Conservation (phyloP, 2,888 invertebrate species). For the Archips xylosteana region DNA sequence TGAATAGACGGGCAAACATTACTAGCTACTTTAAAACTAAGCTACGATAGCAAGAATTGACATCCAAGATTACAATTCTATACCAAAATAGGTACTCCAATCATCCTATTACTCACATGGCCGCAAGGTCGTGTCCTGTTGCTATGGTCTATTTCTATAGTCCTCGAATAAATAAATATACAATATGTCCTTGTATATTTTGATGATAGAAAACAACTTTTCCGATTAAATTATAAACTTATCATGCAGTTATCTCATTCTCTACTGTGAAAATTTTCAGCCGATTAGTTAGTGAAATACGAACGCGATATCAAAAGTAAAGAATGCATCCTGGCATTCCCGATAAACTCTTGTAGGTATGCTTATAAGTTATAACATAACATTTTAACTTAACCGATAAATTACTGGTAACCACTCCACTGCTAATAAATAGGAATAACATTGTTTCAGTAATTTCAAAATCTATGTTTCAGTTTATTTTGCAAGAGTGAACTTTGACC, state of each 20-base stretch:
- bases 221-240: neutral
- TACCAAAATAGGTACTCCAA: conserved; percentile 26
- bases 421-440: neutral
- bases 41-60: conserved; percentile 18
- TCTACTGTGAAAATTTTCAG: neutral
- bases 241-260: neutral
- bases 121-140: conserved; percentile 29
- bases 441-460: neutral
- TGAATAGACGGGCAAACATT: neutral
- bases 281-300: neutral
- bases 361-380: no score
- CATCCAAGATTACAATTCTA: conserved; percentile 23
- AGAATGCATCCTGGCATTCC: neutral
- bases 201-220: neutral
- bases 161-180: neutral
- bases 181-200: neutral
- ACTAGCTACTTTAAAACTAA: conserved; percentile 1
- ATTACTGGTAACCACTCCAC: neutral
- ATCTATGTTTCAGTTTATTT: neutral
- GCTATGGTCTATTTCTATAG: conserved; percentile 21
- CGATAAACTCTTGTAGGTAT: neutral
- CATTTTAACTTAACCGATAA: neutral
- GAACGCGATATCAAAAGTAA: neutral
- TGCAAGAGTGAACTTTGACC: neutral
- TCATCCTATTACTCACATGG: conserved; percentile 31